Conservation (phyloP, 2,113 vertebrate genomes). For the Burhinus bistriatus region DNA sequence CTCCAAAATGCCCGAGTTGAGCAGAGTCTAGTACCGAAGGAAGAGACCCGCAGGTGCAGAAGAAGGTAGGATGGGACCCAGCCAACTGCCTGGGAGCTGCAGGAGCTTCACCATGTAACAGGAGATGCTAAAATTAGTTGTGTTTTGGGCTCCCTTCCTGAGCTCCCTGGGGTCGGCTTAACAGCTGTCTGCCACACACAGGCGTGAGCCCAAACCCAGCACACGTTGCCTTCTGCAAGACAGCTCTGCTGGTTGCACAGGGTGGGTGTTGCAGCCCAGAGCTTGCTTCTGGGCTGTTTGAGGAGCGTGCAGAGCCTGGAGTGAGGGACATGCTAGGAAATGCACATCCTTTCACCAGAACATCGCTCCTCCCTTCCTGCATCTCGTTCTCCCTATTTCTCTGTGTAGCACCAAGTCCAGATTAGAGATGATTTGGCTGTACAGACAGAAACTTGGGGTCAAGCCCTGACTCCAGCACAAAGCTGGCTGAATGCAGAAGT, state of each 20-base stretch:
- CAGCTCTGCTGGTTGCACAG: not conserved
- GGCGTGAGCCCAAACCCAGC: not conserved
- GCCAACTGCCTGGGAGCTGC: not conserved
- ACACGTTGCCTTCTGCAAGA: not conserved
- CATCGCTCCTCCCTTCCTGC: not conserved
- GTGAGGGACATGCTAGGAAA: not conserved
- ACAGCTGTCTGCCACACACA: not conserved
- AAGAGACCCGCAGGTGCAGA: not conserved
- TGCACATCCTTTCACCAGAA: not conserved
- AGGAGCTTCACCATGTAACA: not conserved
- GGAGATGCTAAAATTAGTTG: slow-evolving; percentile 29
- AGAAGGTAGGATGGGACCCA: not conserved
- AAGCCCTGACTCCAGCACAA: slow-evolving; percentile 38
- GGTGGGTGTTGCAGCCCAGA: not conserved
- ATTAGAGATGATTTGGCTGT: slow-evolving; percentile 53
- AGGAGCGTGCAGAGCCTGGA: not conserved
- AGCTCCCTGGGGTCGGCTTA: not conserved
- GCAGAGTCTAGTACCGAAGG: not conserved
- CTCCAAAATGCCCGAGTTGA: not conserved
- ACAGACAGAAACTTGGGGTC: slow-evolving; percentile 42
- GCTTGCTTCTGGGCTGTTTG: not conserved
- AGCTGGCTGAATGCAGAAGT: slow-evolving; percentile 44
- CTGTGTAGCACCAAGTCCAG: slow-evolving; percentile 19
- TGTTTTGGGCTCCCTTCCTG: not conserved
- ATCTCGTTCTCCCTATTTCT: slow-evolving; percentile 1